Evolutionary conservation across 2,797 vertebrate species (phyloP).

Genomic region (Brachyalestes nurse): DNA sequence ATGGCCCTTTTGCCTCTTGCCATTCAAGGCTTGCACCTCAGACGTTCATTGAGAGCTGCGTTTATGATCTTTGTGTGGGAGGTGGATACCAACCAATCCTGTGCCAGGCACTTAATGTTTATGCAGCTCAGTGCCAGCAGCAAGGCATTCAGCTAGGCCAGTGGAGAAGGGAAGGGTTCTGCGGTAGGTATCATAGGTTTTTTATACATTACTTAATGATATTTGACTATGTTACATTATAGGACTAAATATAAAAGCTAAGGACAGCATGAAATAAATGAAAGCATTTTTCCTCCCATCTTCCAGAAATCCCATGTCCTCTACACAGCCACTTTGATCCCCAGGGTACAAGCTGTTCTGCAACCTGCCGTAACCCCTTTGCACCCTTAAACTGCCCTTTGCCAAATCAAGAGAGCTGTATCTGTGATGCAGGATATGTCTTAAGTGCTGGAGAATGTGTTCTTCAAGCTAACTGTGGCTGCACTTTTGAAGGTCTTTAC

Average conservation of each 20-base stretch:
- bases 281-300: not conserved
- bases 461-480: conserved; percentile 69
- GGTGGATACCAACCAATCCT: conserved; percentile 69
- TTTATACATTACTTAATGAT: too few relatives aligned
- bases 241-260: not conserved
- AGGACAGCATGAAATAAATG: not conserved
- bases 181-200: conserved; percentile 65
- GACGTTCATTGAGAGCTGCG: conserved; percentile 65
- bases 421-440: conserved; percentile 71
- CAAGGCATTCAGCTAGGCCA: conserved; percentile 51
- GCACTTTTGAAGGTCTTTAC: conserved; percentile 67
- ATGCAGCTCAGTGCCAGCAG: conserved; percentile 72
- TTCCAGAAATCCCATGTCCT: conserved; percentile 67
- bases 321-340: conserved; percentile 73
- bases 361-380: conserved; percentile 68
- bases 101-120: conserved; percentile 69
- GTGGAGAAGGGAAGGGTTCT: conserved; percentile 71
- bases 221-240: too few relatives aligned
- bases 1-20: conserved; percentile 71
- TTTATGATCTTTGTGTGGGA: conserved; percentile 70
- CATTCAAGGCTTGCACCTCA: conserved; percentile 49
- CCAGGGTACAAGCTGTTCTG: conserved; percentile 67
- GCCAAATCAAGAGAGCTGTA: conserved; percentile 66
- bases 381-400: conserved; percentile 65
- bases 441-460: conserved; percentile 70